Percentiles rank a stretch among this genome's conserved stretches.
These are phyloP conservation scores for Bubo bubo DNA, from an alignment of 2,113 vertebrate genomes.

Conservation along the genomic window DNA sequence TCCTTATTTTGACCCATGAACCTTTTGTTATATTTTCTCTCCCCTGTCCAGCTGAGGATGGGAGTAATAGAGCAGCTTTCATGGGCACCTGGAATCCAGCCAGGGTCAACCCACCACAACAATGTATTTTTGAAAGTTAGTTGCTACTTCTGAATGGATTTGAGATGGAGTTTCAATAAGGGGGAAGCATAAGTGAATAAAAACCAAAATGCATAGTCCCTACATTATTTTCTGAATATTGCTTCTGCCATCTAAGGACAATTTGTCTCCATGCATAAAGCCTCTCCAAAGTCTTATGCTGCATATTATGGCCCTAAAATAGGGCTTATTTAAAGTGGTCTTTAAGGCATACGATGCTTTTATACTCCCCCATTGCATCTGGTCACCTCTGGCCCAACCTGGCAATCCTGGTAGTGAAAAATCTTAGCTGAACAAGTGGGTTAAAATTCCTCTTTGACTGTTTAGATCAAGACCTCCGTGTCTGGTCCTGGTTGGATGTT, in stretches of 20 bases:
- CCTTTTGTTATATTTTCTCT: no score
- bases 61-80: no score
- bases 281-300: background rate
- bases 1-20: no score
- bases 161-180: background rate
- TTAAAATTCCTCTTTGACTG: background rate
- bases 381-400: background rate
- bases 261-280: background rate
- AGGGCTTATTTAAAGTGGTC: background rate
- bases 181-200: background rate
- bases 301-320: background rate
- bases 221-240: background rate
- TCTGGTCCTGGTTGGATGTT: background rate
- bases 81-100: no score
- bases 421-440: background rate
- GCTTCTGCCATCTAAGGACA: background rate
- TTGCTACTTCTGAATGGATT: background rate
- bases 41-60: no score
- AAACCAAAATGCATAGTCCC: background rate
- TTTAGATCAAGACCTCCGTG: rapidly evolving
- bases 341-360: background rate
- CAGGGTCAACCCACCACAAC: no score
- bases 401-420: background rate
- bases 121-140: background rate
- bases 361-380: background rate